Evolutionary conservation across 2,113 vertebrate species (phyloP).

Genomic region (Pseudorhombus dupliciocellatus): DNA sequence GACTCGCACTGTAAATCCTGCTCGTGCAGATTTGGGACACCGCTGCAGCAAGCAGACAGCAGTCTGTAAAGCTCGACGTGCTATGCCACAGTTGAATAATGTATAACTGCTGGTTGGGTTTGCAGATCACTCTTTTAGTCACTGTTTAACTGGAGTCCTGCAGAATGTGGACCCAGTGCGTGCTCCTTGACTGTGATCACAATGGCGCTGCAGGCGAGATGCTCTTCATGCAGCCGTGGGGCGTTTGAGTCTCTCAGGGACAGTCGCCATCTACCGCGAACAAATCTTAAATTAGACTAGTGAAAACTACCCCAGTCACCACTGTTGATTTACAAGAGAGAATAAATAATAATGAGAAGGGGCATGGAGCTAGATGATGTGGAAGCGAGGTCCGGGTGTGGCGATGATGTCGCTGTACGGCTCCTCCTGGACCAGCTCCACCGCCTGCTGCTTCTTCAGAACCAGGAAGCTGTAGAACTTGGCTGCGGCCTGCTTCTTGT

Average conservation of each 20-base stretch:
- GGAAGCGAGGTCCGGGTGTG: slow-evolving; percentile 92
- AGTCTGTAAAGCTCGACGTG: slow-evolving; percentile 41
- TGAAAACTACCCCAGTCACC: slow-evolving; percentile 3
- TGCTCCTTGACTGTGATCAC: slow-evolving; percentile 27
- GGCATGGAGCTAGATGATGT: slow-evolving; percentile 92
- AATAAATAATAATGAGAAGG: too few species aligned
- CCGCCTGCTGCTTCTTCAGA: slow-evolving; percentile 97
- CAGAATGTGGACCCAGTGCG: slow-evolving; percentile 36
- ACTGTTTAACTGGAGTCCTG: slow-evolving; percentile 28
- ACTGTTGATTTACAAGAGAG: too few species aligned
- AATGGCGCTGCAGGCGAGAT: slow-evolving; percentile 15
- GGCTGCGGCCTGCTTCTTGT: slow-evolving; percentile 95
- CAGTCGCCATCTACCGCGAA: not conserved
- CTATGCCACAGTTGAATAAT: slow-evolving; percentile 30
- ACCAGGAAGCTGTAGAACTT: slow-evolving; percentile 99
- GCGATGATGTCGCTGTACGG: slow-evolving; percentile 97
- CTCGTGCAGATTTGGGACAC: too few species aligned
- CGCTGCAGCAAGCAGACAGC: too few species aligned
- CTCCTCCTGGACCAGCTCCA: slow-evolving; percentile 92
- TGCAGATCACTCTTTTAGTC: slow-evolving; percentile 28
- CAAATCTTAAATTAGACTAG: not conserved
- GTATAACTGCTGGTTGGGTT: slow-evolving; percentile 35
- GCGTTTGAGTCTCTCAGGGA: not conserved
- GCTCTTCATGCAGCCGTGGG: not conserved
- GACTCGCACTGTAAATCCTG: too few species aligned